A percentile compares a stretch with the other conserved stretches of the same genome.
Conservation (phyloP, 2,113 vertebrate species). For the Rhinoptilus africanus region DNA sequence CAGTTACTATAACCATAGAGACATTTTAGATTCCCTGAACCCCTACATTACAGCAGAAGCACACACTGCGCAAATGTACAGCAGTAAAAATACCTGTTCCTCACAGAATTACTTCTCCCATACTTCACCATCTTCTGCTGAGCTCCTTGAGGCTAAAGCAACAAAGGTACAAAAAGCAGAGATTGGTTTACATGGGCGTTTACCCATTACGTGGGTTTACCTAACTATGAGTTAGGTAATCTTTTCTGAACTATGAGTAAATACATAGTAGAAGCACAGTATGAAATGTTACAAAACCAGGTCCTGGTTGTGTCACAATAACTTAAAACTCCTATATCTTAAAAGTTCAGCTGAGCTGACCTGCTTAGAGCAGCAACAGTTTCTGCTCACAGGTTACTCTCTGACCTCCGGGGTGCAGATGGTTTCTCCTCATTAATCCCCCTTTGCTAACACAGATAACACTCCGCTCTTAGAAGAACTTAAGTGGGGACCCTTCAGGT, state of each 20-base stretch:
- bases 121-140: background rate
- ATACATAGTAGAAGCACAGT: background rate
- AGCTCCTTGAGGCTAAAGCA: background rate
- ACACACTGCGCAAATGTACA: background rate
- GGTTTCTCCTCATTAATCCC: background rate
- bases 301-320: background rate
- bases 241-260: background rate
- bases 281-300: background rate
- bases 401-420: background rate
- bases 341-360: background rate
- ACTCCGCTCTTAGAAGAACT: background rate
- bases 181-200: background rate
- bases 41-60: background rate
- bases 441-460: background rate
- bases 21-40: background rate
- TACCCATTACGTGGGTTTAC: background rate
- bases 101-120: background rate
- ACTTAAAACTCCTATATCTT: background rate
- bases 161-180: background rate
- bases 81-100: background rate
- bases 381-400: background rate
- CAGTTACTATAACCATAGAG: background rate
- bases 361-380: background rate
- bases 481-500: background rate
- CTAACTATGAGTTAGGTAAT: background rate